Percentiles rank a stretch among this genome's conserved stretches.
Evolutionary conservation across 2,888 invertebrate genomes (phyloP).

Genomic region (Callyntrura guangdongensis): DNA sequence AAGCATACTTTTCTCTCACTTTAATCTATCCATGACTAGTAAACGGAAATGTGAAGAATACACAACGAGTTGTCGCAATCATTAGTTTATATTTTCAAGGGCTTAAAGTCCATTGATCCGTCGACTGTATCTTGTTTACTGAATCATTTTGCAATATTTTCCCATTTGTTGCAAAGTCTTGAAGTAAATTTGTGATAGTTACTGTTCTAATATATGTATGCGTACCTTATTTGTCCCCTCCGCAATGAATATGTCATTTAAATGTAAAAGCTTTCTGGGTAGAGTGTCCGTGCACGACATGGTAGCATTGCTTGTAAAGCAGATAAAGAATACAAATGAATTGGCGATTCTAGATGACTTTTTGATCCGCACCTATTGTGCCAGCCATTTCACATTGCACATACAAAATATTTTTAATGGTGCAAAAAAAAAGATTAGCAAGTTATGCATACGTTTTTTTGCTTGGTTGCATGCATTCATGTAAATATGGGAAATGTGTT

Average conservation of each 20-base stretch:
- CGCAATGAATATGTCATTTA: neutral
- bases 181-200: neutral
- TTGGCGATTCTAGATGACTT: too few relatives aligned
- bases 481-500: neutral
- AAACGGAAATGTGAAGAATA: neutral
- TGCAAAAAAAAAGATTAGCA: neutral
- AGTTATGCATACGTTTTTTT: neutral
- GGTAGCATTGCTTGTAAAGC: too few relatives aligned
- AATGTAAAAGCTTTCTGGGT: neutral
- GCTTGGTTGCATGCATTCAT: too few relatives aligned
- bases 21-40: too few relatives aligned
- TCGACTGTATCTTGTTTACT: neutral
- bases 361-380: too few relatives aligned
- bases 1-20: too few relatives aligned
- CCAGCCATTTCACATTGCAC: too few relatives aligned
- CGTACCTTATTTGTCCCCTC: neutral
- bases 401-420: constrained; percentile 8
- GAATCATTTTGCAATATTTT: neutral
- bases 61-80: neutral
- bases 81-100: constrained; percentile 8
- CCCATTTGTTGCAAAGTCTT: neutral
- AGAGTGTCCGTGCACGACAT: too few relatives aligned
- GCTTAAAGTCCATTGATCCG: neutral
- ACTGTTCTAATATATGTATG: neutral
- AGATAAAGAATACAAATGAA: too few relatives aligned